Base-by-base conservation (phyloP, 2,888 invertebrate species). In the Brenthis ino region DNA sequence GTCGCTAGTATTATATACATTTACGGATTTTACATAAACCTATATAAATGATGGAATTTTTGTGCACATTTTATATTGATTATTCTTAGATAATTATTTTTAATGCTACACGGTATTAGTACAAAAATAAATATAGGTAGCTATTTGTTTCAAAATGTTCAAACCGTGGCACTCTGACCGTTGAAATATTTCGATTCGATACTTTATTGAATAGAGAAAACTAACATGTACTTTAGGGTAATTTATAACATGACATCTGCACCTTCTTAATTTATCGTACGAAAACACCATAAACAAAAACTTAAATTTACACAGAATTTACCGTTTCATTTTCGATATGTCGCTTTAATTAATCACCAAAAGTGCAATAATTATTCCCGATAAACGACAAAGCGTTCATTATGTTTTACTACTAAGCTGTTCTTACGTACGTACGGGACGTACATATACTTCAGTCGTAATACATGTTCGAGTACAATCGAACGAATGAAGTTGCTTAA, bases 211-310 rank as follows among this genome's bases (percentile, higher is more conserved):
- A 20, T 28, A 50, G 48, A 58, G 48, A 33, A 16, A 16, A 13
- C 6, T 53, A 43, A 37, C 12, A 12, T 12, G 33, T 28, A 51
- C 20, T 51, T 50, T 16, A 16, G 51, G 37, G 51, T 63, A 51
- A 13, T 13, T 37, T 51, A 53, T 33, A 12, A 16, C 2, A 16
- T 20, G 6, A 12, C 5, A 20, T 6, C 37, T 33, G 13, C 12
- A 4, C 6, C 43, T 20, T 37, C 16, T 63, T 51, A 53, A 63
- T 63, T 63, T 63, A 63, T 63, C 6, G 60, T 55, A 60, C 54
- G 54, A 24, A 53, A 60, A 60, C 66, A 60, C 33, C 20, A 53
- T 43, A 53, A 53, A 63, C 33, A 51, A 57, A 37, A 57, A 51
- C 6, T 50, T 28, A 33, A 60, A 28, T 50, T 50, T 1, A 5